A percentile compares a stretch with the other conserved stretches of the same genome.
These are phyloP conservation scores for Bergia puertoricense DNA, from an alignment of 92 coral and sea anemone genomes.

Conservation along the genomic window DNA sequence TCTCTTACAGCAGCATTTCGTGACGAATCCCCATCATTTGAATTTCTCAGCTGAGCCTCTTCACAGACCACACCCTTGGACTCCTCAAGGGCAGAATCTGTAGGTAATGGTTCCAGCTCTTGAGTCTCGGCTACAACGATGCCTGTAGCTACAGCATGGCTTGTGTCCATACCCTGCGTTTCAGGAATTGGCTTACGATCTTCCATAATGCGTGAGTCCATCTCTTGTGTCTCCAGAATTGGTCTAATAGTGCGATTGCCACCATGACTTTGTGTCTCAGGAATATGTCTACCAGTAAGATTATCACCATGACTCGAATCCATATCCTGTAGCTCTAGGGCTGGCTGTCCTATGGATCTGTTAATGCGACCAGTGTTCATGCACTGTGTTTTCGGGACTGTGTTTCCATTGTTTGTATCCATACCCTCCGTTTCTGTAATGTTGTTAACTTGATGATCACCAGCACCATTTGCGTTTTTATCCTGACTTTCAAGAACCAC, in stretches of 20 bases:
- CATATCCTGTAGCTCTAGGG: constrained; percentile 19
- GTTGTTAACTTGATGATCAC: background rate
- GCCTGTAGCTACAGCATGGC: background rate
- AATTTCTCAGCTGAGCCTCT: background rate
- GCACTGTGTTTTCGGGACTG: constrained; percentile 11
- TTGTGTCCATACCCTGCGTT: constrained; percentile 2
- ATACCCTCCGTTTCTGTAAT: constrained; percentile 2
- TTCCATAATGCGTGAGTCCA: background rate
- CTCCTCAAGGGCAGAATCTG: background rate
- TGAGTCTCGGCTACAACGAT: constrained; percentile 19
- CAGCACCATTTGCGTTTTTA: background rate
- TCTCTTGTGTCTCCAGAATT: background rate
- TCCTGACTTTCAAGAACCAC: constrained; percentile 25
- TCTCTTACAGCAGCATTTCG: background rate
- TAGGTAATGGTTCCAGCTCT: background rate
- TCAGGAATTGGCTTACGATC: background rate
- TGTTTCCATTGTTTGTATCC: background rate
- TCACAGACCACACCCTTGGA: constrained; percentile 16
- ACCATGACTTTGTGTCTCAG: constrained; percentile 15
- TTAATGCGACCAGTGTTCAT: background rate
- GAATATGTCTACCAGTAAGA: background rate
- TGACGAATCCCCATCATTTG: background rate
- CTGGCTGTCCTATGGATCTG: background rate
- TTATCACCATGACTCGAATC: background rate
- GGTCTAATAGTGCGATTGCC: background rate